Percentiles rank a stretch among this genome's conserved stretches.
Conservation (phyloP, 2,888 invertebrate species). For the Eumacrocentrus americanus region DNA sequence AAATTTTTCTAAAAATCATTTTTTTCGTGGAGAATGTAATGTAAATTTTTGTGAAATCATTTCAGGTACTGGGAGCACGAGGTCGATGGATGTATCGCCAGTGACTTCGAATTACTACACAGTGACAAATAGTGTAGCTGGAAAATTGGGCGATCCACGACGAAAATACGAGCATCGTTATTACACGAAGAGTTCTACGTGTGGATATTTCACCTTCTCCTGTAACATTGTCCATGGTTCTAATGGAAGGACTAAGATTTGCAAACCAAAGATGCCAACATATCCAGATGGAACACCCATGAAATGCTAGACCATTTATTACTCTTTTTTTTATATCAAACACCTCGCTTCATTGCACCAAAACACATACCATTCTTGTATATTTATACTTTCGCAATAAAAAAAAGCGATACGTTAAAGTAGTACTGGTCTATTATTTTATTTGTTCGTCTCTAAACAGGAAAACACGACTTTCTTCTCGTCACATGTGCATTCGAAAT, state of each 20-base stretch:
- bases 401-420: constrained; percentile 25
- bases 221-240: constrained; percentile 81
- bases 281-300: constrained; percentile 78
- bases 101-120: constrained; percentile 70
- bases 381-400: constrained; percentile 13
- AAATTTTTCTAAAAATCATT: not conserved
- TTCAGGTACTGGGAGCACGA: constrained; percentile 24
- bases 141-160: constrained; percentile 68
- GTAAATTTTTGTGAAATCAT: constrained; percentile 8
- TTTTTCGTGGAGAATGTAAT: too few relatives aligned
- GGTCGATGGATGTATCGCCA: constrained; percentile 28
- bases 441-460: not conserved
- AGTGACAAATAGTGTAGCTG: constrained; percentile 80
- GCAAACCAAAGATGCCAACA: constrained; percentile 79
- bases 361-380: not conserved
- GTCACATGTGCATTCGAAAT: constrained; percentile 9
- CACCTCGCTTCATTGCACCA: not conserved
- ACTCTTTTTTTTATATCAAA: constrained; percentile 5
- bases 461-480: not conserved
- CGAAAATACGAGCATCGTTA: constrained; percentile 71
- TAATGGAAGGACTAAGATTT: constrained; percentile 80
- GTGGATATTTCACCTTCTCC: constrained; percentile 85
- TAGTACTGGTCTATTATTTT: constrained; percentile 22
- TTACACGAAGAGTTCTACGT: constrained; percentile 85
- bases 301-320: constrained; percentile 61